Percentiles rank a stretch among this genome's conserved stretches.
Evolutionary conservation across 2,797 vertebrate species (phyloP).

Genomic region (Avahi laniger): DNA sequence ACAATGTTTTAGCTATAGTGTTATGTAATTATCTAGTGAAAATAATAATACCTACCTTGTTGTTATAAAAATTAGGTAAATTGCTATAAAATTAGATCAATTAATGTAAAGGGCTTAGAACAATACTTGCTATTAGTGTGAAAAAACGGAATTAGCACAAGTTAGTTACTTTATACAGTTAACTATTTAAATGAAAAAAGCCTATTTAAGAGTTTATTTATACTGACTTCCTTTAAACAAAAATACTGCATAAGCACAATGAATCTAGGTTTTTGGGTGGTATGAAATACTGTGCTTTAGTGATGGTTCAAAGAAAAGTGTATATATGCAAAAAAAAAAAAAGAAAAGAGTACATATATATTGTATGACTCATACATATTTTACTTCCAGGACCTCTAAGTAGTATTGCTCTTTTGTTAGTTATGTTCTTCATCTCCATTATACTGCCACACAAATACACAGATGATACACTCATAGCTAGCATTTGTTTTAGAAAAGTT

Average conservation of each 20-base stretch:
- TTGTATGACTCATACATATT: neutral
- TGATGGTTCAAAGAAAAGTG: neutral
- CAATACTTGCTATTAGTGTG: neutral
- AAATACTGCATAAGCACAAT: neutral
- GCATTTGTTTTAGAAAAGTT: neutral
- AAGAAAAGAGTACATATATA: neutral
- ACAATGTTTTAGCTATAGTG: neutral
- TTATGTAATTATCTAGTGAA: neutral
- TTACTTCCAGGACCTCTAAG: neutral
- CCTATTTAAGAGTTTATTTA: conserved; percentile 34
- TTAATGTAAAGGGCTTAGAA: neutral
- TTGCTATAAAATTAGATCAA: neutral
- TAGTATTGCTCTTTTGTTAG: neutral
- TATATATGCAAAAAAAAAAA: neutral
- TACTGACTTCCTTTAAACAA: neutral
- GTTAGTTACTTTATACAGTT: neutral
- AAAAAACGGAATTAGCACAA: neutral
- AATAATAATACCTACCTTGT: neutral
- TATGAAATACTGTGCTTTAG: neutral
- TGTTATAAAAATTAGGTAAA: neutral
- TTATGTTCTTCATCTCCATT: neutral
- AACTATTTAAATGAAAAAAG: conserved; percentile 40
- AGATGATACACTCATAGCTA: neutral
- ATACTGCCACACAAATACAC: neutral
- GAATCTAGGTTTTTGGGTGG: neutral